A percentile compares a stretch with the other conserved stretches of the same genome.
These are phyloP conservation scores for Drosophila subpulchrella DNA, from an alignment of 1,140 invertebrate species.

Conservation along the genomic window DNA sequence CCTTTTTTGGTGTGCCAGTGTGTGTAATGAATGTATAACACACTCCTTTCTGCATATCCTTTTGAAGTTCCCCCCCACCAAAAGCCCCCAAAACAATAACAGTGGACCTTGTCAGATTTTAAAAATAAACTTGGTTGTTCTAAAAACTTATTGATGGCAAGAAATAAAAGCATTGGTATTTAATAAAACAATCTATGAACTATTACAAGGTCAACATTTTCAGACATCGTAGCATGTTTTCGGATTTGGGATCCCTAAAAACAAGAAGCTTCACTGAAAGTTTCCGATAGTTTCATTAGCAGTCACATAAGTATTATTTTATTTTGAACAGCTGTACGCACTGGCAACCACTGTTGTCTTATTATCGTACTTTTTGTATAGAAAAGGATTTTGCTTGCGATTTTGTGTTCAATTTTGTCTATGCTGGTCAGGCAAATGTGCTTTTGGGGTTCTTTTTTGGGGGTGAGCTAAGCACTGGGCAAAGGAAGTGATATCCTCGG, in stretches of 20 bases:
- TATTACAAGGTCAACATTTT: too few species aligned
- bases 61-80: slow-evolving; percentile 6
- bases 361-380: background rate
- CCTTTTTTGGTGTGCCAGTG: slow-evolving; percentile 22
- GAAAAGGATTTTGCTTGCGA: slow-evolving; percentile 23
- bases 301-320: background rate
- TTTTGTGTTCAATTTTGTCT: slow-evolving; percentile 51
- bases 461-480: slow-evolving; percentile 41
- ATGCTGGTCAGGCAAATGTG: slow-evolving; percentile 41
- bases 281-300: too few species aligned
- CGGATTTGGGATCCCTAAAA: too few species aligned
- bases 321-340: background rate
- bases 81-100: background rate
- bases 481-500: slow-evolving; percentile 28
- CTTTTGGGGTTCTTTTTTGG: background rate
- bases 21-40: slow-evolving; percentile 52
- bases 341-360: background rate
- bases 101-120: background rate
- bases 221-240: too few species aligned
- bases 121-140: too few species aligned
- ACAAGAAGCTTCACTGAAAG: too few species aligned
- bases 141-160: background rate
- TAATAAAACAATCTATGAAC: too few species aligned
- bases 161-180: too few species aligned
- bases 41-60: slow-evolving; percentile 21